These are phyloP conservation scores for Hylaeus volcanicus DNA, from an alignment of 1,140 invertebrate species.

Conservation along the genomic window DNA sequence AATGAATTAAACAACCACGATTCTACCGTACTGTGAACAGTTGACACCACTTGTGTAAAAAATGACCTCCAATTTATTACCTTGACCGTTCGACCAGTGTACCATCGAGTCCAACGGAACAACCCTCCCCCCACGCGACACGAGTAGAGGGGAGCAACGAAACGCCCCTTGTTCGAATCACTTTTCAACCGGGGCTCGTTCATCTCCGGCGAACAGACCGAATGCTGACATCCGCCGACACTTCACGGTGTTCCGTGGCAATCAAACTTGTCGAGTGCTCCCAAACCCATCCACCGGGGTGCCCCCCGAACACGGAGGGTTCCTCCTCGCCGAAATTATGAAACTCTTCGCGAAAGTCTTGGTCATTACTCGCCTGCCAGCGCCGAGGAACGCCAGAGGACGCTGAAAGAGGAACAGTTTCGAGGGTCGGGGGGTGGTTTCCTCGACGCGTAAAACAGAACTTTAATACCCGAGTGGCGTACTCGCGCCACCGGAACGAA, in stretches of 20 bases:
- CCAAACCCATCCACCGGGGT: neutral
- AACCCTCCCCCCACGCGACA: neutral
- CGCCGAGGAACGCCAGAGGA: neutral
- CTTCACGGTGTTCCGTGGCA: constrained; percentile 49
- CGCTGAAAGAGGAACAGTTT: neutral
- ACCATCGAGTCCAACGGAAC: constrained; percentile 6
- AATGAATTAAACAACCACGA: no score
- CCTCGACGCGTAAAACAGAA: constrained; percentile 60
- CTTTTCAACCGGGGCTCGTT: constrained; percentile 44
- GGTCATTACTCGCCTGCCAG: constrained; percentile 50
- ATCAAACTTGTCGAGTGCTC: constrained; percentile 61
- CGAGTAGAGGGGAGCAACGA: neutral
- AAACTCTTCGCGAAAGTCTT: constrained; percentile 52
- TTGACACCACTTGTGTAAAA: neutral
- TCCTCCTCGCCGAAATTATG: constrained; percentile 57
- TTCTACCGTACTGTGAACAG: neutral
- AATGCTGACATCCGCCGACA: constrained; percentile 47
- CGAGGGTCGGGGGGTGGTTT: neutral
- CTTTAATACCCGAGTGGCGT: constrained; percentile 56
- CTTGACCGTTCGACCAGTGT: neutral
- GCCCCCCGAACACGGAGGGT: neutral
- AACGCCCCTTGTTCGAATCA: constrained; percentile 36
- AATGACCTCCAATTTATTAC: constrained; percentile 10
- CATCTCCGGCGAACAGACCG: constrained; percentile 21
- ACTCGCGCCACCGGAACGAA: constrained; percentile 30